Evolutionary conservation across 2,888 invertebrate genomes (phyloP), one percentile per base, ranked within the genome.

Genomic region (Agonopterix subpropinquella): DNA sequence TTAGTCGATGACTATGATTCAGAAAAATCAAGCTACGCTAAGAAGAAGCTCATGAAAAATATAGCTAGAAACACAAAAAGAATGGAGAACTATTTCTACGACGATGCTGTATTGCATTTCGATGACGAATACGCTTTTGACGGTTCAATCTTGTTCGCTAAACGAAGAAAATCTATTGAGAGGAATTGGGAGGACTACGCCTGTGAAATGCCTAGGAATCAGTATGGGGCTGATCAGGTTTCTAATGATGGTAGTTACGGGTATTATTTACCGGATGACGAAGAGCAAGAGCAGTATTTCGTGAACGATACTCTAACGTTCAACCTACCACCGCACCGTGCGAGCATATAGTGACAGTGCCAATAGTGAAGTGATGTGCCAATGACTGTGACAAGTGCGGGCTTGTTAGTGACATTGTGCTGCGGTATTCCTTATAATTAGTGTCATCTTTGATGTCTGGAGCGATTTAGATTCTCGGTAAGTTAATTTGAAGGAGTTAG

Each of bases 71-170:
- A 89, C 45, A 85, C 86, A 0, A 73, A 60, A 53, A 61, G 70
- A 0, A 64, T 73, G 0, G 81, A 86, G 39, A 89, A 88, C 45
- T 89, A 89, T 45, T 89, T 89, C 61, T 89, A 89, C 48, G 89
- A 89, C 47, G 89, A 89, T 45, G 84, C 89, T 0, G 85, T 89
- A 0, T 50, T 89, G 41, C 83, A 83, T 48, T 86, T 89, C 54
- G 89, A 89, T 36, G 89, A 89, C 44, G 88, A 89, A 48, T 87
- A 87, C 59, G 81, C 85, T 0, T 85, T 88, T 56, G 89, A 89
- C 48, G 88, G 89, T 0, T 87, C 89, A 1, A 86, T 85, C 52
- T 53, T 88, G 13, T 88, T 85, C 52, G 86, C 88, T 4, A 88
- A 88, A 49, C 50, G 88, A 18, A 86, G 88, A 87, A 88, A 88